Evolutionary conservation across 2,113 vertebrate genomes (phyloP).

Genomic region (Oncorhynchus tshawytscha): DNA sequence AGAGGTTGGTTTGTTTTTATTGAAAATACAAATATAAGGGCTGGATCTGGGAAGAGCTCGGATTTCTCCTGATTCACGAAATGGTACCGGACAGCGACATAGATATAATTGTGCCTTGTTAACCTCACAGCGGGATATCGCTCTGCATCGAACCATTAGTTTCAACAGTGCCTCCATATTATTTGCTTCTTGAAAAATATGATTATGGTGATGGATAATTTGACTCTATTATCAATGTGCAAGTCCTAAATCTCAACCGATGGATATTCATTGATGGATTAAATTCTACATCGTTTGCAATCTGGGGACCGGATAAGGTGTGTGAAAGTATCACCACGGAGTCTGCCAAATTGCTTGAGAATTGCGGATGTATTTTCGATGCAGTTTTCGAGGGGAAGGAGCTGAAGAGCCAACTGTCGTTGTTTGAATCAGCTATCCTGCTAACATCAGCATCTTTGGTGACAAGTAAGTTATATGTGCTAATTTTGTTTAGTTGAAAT

Average conservation of each 20-base stretch:
- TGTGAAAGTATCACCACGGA: slow-evolving; percentile 66
- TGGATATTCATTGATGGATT: slow-evolving; percentile 65
- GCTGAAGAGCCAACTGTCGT: slow-evolving; percentile 43
- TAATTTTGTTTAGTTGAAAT: background rate
- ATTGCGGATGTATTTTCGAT: slow-evolving; percentile 81
- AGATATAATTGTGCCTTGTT: slow-evolving; percentile 15
- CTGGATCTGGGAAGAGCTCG: background rate
- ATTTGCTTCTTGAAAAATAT: slow-evolving; percentile 36
- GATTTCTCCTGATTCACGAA: slow-evolving; percentile 12
- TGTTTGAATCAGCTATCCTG: slow-evolving; percentile 42
- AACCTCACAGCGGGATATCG: slow-evolving; percentile 18
- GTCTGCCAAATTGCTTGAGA: slow-evolving; percentile 78
- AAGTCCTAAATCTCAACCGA: slow-evolving; percentile 34
- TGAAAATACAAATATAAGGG: background rate
- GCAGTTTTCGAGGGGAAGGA: slow-evolving; percentile 61
- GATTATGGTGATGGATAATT: slow-evolving; percentile 45
- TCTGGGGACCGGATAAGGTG: slow-evolving; percentile 40
- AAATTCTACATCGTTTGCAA: slow-evolving; percentile 43
- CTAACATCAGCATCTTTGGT: slow-evolving; percentile 40
- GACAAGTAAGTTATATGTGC: slow-evolving; percentile 66
- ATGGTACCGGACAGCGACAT: slow-evolving; percentile 5
- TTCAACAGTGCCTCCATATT: slow-evolving; percentile 44
- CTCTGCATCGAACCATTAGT: slow-evolving; percentile 43
- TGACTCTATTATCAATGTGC: slow-evolving; percentile 41
- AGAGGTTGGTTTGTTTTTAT: slow-evolving; percentile 5